Percentiles rank a stretch among this genome's conserved stretches.
Conservation (phyloP, 2,113 vertebrate species). For the Indri indri region DNA sequence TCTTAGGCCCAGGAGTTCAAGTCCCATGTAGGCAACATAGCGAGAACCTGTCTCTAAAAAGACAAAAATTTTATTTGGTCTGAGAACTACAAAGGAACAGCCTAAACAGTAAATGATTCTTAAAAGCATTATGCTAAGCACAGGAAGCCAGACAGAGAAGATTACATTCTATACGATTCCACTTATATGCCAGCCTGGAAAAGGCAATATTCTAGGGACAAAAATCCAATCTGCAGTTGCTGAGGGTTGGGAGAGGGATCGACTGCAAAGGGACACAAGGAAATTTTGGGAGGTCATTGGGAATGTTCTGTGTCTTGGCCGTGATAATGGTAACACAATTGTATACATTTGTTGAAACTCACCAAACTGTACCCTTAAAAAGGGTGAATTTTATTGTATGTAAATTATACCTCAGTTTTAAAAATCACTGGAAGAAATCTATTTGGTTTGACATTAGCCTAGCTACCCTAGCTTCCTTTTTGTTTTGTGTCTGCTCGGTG, state of each 20-base stretch:
- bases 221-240: background rate
- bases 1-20: background rate
- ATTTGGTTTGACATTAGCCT: background rate
- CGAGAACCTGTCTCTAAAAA: background rate
- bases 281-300: background rate
- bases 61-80: background rate
- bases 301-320: background rate
- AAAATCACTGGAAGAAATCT: background rate
- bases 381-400: background rate
- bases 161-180: background rate
- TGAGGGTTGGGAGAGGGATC: background rate
- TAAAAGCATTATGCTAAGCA: background rate
- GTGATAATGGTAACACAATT: background rate
- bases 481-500: background rate
- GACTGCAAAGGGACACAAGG: background rate
- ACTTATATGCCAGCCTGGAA: background rate
- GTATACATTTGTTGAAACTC: background rate
- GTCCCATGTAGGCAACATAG: background rate
- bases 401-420: background rate
- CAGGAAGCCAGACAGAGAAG: background rate
- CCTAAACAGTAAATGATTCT: background rate
- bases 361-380: background rate
- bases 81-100: background rate
- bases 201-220: background rate
- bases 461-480: background rate